A percentile compares a stretch with the other conserved stretches of the same genome.
Conservation (phyloP, 1,140 invertebrate genomes). For the Heliconius hewitsoni region DNA sequence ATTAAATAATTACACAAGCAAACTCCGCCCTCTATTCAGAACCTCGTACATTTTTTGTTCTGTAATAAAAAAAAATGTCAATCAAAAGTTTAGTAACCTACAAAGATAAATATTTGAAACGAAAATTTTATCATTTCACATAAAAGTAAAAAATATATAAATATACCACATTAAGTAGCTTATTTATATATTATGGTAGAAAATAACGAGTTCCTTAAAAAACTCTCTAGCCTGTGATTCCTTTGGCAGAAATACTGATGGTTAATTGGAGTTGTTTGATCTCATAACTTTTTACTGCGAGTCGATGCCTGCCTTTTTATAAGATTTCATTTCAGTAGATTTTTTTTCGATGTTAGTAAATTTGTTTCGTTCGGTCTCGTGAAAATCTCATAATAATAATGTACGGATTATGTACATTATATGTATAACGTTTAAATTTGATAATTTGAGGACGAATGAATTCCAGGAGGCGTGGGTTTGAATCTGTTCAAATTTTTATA, state of each 20-base stretch:
- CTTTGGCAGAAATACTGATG: background rate
- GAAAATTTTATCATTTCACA: background rate
- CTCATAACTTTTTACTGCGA: conserved; percentile 10
- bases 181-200: background rate
- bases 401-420: background rate
- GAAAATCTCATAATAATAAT: background rate
- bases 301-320: conserved; percentile 1
- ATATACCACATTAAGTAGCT: background rate
- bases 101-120: background rate
- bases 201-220: background rate
- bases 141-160: background rate
- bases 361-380: background rate
- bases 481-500: too few relatives aligned
- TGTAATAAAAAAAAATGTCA: too few relatives aligned
- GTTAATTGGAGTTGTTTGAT: conserved; percentile 13
- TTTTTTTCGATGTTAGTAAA: background rate
- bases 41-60: too few relatives aligned
- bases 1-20: too few relatives aligned
- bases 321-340: background rate
- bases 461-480: too few relatives aligned
- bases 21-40: too few relatives aligned
- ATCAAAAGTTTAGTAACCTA: background rate
- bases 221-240: background rate
- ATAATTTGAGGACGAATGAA: too few relatives aligned
- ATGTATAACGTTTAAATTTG: background rate